phyloP scores from a whole-genome alignment of 2,113 vertebrate species.

The Crypturellus undulatus region DNA sequence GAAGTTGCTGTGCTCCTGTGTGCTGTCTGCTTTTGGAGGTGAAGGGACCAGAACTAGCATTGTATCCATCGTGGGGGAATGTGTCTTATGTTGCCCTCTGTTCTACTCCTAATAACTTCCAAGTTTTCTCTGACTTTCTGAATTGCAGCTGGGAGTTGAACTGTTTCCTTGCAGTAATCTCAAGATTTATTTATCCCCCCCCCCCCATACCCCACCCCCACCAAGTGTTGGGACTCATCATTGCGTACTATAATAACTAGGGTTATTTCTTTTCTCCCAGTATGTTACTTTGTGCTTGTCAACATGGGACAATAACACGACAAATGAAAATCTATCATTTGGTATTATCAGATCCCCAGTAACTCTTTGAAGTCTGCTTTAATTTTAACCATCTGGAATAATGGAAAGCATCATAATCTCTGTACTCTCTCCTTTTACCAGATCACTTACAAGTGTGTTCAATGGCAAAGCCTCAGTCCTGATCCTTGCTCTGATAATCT shows the following conservation, averaged over 20 bases:
- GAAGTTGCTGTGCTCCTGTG: neutral
- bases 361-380: constrained; percentile 57
- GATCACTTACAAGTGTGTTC: constrained; percentile 21
- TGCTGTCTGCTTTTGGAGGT: neutral
- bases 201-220: no score
- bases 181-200: neutral
- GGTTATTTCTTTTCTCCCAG: neutral
- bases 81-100: neutral
- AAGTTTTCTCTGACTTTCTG: neutral
- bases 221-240: neutral
- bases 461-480: neutral
- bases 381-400: constrained; percentile 27
- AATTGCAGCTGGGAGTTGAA: neutral
- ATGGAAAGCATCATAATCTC: neutral
- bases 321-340: neutral
- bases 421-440: constrained; percentile 18
- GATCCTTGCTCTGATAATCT: neutral
- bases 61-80: neutral
- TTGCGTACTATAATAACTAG: constrained; percentile 10
- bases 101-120: constrained; percentile 6
- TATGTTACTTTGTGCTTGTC: neutral
- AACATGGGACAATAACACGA: neutral
- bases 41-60: neutral
- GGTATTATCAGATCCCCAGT: neutral
- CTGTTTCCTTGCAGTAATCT: constrained; percentile 14